Base-by-base conservation (phyloP, 2,113 vertebrate species). In the Turnix velox region DNA sequence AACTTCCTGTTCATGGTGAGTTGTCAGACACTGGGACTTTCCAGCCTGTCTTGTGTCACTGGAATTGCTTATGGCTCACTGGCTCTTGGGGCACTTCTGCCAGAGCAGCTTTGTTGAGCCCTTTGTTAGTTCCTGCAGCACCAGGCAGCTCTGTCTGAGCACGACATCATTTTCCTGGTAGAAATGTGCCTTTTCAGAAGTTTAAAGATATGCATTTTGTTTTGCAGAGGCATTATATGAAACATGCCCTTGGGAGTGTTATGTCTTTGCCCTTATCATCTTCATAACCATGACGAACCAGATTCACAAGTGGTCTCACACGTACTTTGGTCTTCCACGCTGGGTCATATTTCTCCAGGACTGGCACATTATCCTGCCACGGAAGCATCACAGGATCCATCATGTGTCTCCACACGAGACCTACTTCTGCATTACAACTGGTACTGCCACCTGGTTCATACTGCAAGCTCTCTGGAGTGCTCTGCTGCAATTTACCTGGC, bases 301-400 rank as follows among this genome's bases (percentile, higher is more conserved):
- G 98, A 99, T 99, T 96, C 99, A 99, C 97, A 99, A 99, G 97
- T 99, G 99, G 99, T 99, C 99, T 2, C 99, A 99, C 97, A 99
- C 99, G 0, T 99, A 99, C 96, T 98, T 98, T 2, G 99, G 99
- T 87, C 98, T 99, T 65, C 99, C 99, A 2, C 80, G 94, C 65
- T 99, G 98, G 99, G 99, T 99, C 12, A 75, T 96, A 17, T 78
- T 99, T 71, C 98, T 99, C 2, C 99, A 99, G 97, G 98, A 99
- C 97, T 99, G 97, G 96, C 98, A 99, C 51, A n/a, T 99, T 92
- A 99, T 99, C 96, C 98, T 99, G 39, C 99, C 99, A 2, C 97
- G 99, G 61, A 99, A 99, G 93, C 99, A 99, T 95, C 99, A 99
- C 92, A 98, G 99, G 92, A 97, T 99, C 97, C 99, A 99, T 77